These are phyloP conservation scores for Corythornis cristatus DNA, from an alignment of 2,113 vertebrate genomes.

Conservation along the genomic window DNA sequence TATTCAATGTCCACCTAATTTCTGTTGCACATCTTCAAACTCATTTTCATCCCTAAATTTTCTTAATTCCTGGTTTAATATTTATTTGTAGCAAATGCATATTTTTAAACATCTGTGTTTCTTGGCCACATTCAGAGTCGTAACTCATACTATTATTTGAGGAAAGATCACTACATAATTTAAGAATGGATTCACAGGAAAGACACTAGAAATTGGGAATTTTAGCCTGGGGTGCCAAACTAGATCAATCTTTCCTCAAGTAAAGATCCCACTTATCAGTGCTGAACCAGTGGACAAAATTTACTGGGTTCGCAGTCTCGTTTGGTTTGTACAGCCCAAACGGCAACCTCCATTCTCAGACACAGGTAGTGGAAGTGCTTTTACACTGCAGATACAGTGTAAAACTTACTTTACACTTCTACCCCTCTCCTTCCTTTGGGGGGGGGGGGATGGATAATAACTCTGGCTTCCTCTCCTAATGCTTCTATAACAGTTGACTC, in stretches of 20 bases:
- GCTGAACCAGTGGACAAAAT: background rate
- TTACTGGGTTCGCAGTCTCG: background rate
- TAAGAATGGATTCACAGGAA: background rate
- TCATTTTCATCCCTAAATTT: background rate
- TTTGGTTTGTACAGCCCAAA: background rate
- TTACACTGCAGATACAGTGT: background rate
- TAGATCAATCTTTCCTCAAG: fast-evolving
- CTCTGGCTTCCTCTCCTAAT: background rate
- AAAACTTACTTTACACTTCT: no score
- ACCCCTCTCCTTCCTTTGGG: background rate
- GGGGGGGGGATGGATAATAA: background rate
- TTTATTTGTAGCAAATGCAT: background rate
- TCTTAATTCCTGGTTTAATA: background rate
- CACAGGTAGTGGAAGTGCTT: background rate
- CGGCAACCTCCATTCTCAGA: background rate
- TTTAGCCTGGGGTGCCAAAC: background rate
- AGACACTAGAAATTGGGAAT: background rate
- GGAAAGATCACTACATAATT: background rate
- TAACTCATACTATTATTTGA: background rate
- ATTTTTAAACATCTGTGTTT: background rate
- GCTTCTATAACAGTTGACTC: background rate
- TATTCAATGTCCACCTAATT: background rate
- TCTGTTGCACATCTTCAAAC: background rate
- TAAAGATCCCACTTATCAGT: background rate
- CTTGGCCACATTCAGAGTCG: background rate